phyloP scores from a whole-genome alignment of 1,140 invertebrate species.

The Saxidomus purpurata region DNA sequence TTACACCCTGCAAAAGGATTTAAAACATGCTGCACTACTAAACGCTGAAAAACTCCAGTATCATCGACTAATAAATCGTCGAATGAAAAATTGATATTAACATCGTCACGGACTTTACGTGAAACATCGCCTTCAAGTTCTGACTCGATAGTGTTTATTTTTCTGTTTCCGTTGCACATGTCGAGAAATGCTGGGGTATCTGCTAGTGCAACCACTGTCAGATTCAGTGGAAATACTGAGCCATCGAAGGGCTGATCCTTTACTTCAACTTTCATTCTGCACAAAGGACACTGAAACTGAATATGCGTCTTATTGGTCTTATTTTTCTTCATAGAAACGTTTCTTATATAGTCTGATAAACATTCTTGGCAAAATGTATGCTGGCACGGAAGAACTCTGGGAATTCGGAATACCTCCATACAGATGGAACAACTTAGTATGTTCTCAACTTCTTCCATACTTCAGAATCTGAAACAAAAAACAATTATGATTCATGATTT shows the following conservation, averaged over 20 bases:
- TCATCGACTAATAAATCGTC: not conserved
- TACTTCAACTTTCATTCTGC: not conserved
- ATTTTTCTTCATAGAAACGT: not conserved
- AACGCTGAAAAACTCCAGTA: not conserved
- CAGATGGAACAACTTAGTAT: conserved; percentile 37
- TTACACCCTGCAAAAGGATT: not conserved
- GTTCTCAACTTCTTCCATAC: conserved; percentile 15
- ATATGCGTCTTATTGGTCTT: not conserved
- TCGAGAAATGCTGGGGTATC: not conserved
- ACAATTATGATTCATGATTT: no score
- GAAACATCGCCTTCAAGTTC: not conserved
- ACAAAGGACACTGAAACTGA: not conserved
- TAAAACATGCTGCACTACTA: not conserved
- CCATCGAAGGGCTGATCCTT: not conserved
- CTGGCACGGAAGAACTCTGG: conserved; percentile 6
- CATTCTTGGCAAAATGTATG: conserved; percentile 38
- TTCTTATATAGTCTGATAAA: not conserved
- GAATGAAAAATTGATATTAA: not conserved
- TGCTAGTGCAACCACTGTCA: not conserved
- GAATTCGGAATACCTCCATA: conserved; percentile 21
- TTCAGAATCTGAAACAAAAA: no score
- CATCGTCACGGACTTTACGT: not conserved
- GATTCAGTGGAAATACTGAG: not conserved
- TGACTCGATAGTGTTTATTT: not conserved
- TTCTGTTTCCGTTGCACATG: not conserved